phyloP scores from a whole-genome alignment of 2,113 vertebrate species.

The Nycticebus coucang region DNA sequence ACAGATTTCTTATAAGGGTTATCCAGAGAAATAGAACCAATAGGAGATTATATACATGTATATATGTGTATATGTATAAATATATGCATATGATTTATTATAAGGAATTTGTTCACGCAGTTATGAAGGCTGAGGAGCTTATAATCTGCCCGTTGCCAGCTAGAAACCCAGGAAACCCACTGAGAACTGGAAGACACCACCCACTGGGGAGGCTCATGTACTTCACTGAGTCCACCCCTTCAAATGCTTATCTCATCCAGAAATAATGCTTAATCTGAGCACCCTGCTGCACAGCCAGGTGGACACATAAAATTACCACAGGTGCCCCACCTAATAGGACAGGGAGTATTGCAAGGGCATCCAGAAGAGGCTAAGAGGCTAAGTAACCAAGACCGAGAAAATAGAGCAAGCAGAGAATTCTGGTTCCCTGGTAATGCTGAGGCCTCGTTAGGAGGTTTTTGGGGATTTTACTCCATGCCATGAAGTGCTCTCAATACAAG shows the following conservation, averaged over 20 bases:
- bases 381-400: background rate
- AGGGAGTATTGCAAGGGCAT: background rate
- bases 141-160: background rate
- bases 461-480: fast-evolving
- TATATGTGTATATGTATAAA: background rate
- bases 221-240: background rate
- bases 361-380: background rate
- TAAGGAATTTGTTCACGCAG: background rate
- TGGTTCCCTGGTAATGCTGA: background rate
- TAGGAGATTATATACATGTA: background rate
- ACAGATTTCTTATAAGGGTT: background rate
- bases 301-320: background rate
- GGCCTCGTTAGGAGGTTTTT: background rate
- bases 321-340: background rate
- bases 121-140: background rate
- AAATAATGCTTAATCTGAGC: background rate
- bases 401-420: background rate
- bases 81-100: background rate
- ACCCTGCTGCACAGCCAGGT: no score
- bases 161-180: background rate
- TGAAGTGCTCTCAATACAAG: no score
- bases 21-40: background rate
- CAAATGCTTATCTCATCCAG: background rate
- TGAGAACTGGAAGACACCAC: background rate
- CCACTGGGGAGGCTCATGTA: background rate